Percentiles rank a stretch among this genome's conserved stretches.
These are phyloP conservation scores for Neodiprion lecontei DNA, from an alignment of 1,140 invertebrate genomes.

Conservation along the genomic window DNA sequence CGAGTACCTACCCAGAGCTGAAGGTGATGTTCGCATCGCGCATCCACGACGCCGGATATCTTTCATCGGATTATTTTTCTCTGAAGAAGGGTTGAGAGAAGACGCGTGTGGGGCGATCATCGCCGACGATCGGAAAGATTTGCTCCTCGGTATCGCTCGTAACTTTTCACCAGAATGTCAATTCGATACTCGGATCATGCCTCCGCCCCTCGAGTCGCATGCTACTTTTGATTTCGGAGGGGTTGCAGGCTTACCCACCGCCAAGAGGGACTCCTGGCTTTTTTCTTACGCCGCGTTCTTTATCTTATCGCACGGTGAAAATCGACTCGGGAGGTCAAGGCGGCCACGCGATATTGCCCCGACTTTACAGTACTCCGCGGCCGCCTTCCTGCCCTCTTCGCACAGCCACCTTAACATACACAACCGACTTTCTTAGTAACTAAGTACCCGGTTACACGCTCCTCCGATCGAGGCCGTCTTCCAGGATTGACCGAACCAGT, in stretches of 20 bases:
- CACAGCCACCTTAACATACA: too few species aligned
- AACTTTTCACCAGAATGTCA: background rate
- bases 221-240: background rate
- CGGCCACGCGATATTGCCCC: slow-evolving; percentile 36
- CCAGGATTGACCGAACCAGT: too few species aligned
- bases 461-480: too few species aligned
- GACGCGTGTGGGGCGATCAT: too few species aligned
- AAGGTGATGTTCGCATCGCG: slow-evolving; percentile 11
- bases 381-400: too few species aligned
- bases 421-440: too few species aligned
- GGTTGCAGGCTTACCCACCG: background rate
- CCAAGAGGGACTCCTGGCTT: slow-evolving; percentile 8
- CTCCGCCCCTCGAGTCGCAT: background rate
- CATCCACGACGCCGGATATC: background rate
- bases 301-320: slow-evolving; percentile 37
- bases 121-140: background rate
- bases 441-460: too few species aligned
- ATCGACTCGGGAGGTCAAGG: slow-evolving; percentile 43
- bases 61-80: slow-evolving; percentile 1
- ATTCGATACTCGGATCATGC: background rate
- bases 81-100: too few species aligned
- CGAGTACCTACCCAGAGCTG: slow-evolving; percentile 16
- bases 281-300: slow-evolving; percentile 22
- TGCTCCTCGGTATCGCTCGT: background rate
- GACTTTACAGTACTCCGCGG: background rate